Conservation (phyloP, 2,113 vertebrate species). For the Phalacrocorax aristotelis region DNA sequence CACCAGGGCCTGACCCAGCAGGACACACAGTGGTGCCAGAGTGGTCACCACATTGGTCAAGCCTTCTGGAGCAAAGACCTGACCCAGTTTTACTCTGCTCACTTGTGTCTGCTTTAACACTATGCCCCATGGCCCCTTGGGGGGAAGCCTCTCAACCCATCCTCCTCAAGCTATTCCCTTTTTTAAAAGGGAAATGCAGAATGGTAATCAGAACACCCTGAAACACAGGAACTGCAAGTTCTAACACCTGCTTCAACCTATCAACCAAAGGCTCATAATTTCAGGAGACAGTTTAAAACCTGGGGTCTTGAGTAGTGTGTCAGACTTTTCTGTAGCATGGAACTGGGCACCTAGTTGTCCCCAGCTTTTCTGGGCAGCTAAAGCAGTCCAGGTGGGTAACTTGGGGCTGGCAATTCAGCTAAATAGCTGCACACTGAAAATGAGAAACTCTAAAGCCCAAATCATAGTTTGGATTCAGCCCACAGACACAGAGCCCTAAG, state of each 20-base stretch:
- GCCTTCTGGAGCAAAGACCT: background rate
- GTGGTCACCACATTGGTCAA: background rate
- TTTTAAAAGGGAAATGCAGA: background rate
- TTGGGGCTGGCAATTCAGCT: background rate
- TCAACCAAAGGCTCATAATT: background rate
- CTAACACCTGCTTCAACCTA: background rate
- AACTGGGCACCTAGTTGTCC: background rate
- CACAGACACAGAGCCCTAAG: background rate
- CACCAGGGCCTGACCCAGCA: background rate
- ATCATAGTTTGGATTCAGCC: background rate
- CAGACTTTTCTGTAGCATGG: background rate
- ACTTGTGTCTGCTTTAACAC: background rate
- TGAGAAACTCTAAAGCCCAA: background rate
- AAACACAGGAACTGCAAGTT: background rate
- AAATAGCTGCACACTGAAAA: background rate
- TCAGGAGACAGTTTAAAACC: background rate
- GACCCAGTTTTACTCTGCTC: background rate
- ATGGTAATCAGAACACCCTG: background rate
- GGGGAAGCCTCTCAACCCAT: background rate
- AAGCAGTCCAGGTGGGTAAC: background rate
- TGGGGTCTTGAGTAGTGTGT: accelerated
- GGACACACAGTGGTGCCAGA: background rate
- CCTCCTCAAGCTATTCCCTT: background rate
- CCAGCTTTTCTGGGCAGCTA: background rate
- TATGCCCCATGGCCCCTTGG: accelerated